Base-by-base conservation (phyloP, 2,888 invertebrate species). In the Hemicrepidius hirtus region DNA sequence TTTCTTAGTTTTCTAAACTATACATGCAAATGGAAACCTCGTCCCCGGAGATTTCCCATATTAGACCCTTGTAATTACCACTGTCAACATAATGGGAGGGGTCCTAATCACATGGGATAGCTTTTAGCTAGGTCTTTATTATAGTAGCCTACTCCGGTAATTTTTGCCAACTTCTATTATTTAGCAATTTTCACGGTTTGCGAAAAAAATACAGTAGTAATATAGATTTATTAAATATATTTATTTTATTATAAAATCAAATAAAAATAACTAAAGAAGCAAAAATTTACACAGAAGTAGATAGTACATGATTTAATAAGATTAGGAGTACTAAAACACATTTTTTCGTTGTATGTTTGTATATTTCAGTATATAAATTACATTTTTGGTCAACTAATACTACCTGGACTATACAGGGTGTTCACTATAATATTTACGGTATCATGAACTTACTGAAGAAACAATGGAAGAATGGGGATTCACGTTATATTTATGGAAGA, bases 321-420 rank as follows among this genome's bases (percentile, higher is more conserved):
- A n/a, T n/a, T n/a, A n/a, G n/a, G n/a, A n/a, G n/a, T n/a, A n/a
- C n/a, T 41, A 28, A 53, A 53, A 53, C 13, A 10, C 53, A n/a
- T 3, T 24, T 6, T 20, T 60, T 60, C 60, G 60, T 60, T 60
- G 60, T 60, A 60, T 41, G 41, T 41, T 20, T 60, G 60, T 60
- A 60, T 60, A 60, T 60, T 60, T 41, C 9, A 10, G 41, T 44
- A 44, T 44, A 62, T 44, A 44, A 62, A 62, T 46, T 62, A 62
- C 62, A 62, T 21, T 44, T 62, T 62, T 41, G 62, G 41, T 44
- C 41, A 44, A 28, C 21, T 60, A 62, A 62, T 62, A 62, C 62
- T 62, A 62, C 0, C 7, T 28, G 13, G 24, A 57, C 37, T 37
- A 57, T 57, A 57, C 57, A 57, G 40, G n/a, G 57, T 57, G 57